phyloP scores from a whole-genome alignment of 2,113 vertebrate genomes.

The Leucopternis melanops region DNA sequence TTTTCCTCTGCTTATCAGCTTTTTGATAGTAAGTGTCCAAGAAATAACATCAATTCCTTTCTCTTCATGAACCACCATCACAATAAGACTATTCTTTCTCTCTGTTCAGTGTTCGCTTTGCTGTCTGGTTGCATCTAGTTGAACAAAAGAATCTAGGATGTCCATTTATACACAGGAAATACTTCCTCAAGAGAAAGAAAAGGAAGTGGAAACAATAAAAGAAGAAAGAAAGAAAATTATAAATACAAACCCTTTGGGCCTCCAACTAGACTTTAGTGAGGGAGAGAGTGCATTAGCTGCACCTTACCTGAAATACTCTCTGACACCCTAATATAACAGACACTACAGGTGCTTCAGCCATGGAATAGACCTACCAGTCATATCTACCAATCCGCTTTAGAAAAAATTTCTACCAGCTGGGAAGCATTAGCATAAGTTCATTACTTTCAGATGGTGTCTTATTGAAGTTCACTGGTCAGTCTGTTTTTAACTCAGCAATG shows the following conservation, averaged over 20 bases:
- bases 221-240: neutral
- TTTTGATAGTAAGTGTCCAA: neutral
- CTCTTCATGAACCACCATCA: neutral
- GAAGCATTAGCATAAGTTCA: neutral
- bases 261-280: neutral
- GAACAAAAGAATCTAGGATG: neutral
- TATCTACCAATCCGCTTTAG: neutral
- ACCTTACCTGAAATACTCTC: neutral
- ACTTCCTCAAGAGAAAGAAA: neutral
- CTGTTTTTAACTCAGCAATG: neutral
- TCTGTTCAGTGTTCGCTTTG: neutral
- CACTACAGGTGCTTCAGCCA: neutral
- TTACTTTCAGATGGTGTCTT: neutral
- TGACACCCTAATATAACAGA: neutral
- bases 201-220: neutral
- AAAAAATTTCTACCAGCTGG: neutral
- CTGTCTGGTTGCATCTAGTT: neutral
- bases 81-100: neutral
- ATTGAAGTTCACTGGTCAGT: neutral
- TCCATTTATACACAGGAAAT: neutral
- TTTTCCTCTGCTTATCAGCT: neutral
- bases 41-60: neutral
- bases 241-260: neutral
- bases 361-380: neutral
- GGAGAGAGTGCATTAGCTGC: neutral